Conservation (phyloP, 2,797 vertebrate species). For the Bradypodion pumilum region DNA sequence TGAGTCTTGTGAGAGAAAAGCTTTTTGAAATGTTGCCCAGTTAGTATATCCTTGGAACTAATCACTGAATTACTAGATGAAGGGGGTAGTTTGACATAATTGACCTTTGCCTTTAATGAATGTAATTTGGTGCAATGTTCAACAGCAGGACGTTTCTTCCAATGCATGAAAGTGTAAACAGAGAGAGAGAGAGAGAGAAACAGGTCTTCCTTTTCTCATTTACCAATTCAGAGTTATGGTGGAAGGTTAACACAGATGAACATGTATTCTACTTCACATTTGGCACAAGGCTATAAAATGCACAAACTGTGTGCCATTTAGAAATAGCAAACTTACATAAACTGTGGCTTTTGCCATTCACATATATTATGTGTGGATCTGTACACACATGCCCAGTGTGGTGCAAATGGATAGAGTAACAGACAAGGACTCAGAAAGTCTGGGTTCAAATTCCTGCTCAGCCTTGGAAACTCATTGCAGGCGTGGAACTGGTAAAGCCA, state of each 20-base stretch:
- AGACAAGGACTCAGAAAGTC: too few species aligned
- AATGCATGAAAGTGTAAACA: not conserved
- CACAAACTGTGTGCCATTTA: not conserved
- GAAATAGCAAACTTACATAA: not conserved
- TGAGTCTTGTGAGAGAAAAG: conserved; percentile 20
- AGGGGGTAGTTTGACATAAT: conserved; percentile 23
- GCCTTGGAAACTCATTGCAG: too few species aligned
- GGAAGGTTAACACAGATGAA: not conserved
- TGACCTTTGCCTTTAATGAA: conserved; percentile 46
- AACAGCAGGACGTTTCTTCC: not conserved
- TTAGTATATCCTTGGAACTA: conserved; percentile 35
- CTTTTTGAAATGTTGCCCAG: not conserved
- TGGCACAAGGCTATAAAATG: not conserved
- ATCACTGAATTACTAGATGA: conserved; percentile 4
- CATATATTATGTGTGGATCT: not conserved
- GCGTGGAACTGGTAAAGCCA: too few species aligned
- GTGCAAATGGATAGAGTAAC: too few species aligned
- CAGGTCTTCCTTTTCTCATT: rapidly evolving
- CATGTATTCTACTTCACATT: not conserved
- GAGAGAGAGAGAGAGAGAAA: too few species aligned
- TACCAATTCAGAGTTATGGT: not conserved
- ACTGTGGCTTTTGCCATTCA: not conserved
- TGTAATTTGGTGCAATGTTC: conserved; percentile 9
- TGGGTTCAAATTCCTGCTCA: too few species aligned
- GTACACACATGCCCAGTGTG: too few species aligned